Evolutionary conservation across 2,888 invertebrate species (phyloP).

Genomic region (Cryptops parisi): DNA sequence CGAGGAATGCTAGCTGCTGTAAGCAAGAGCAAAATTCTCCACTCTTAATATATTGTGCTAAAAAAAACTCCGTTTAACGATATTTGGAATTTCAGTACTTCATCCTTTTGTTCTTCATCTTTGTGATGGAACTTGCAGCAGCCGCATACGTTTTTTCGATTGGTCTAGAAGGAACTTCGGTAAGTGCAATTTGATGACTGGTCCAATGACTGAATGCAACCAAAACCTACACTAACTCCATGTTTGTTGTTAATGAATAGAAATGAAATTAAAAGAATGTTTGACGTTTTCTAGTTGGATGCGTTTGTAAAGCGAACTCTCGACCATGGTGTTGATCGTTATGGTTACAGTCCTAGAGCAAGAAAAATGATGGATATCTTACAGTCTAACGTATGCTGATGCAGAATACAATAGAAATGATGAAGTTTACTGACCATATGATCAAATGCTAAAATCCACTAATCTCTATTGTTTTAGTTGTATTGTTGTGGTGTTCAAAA

Average conservation of each 20-base stretch:
- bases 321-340: not conserved
- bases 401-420: no score
- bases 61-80: no score
- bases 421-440: no score
- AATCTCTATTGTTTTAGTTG: no score
- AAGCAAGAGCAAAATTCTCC: no score
- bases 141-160: constrained; percentile 6
- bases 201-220: no score
- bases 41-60: no score
- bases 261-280: not conserved
- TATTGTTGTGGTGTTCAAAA: constrained; percentile 7
- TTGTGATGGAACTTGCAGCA: constrained; percentile 5
- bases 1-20: not conserved
- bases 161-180: constrained; percentile 3
- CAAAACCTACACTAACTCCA: not conserved
- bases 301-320: not conserved
- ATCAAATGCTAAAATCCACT: no score
- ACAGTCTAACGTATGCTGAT: constrained; percentile 1
- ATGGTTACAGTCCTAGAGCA: not conserved
- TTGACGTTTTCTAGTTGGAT: constrained; percentile 2
- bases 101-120: not conserved
- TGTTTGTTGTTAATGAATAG: not conserved
- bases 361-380: not conserved
- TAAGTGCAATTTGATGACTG: constrained; percentile 1
- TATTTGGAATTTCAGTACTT: constrained; percentile 6